A percentile compares a stretch with the other conserved stretches of the same genome.
Conservation (phyloP, 2,888 invertebrate species). For the Rhorus exstirpatorius region DNA sequence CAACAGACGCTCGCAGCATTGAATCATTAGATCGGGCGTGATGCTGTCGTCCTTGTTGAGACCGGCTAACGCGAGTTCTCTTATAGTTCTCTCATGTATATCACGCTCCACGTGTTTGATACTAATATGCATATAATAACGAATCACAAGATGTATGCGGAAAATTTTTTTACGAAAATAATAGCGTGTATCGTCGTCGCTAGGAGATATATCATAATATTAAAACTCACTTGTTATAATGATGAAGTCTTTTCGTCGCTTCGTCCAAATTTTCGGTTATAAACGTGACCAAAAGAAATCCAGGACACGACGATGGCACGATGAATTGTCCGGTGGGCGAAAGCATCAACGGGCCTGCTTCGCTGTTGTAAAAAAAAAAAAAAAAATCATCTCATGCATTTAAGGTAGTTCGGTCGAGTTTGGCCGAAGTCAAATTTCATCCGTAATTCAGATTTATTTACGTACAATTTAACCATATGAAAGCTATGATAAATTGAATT, state of each 20-base stretch:
- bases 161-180: no score
- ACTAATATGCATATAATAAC: conserved; percentile 84
- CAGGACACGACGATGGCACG: conserved; percentile 96
- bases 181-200: background rate
- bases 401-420: no score
- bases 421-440: no score
- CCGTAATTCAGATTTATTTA: no score
- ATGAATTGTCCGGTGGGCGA: conserved; percentile 98
- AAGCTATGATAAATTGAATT: no score
- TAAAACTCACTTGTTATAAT: conserved; percentile 91
- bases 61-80: conserved; percentile 90
- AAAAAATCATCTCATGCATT: no score
- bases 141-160: conserved; percentile 6
- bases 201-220: background rate
- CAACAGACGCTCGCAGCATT: conserved; percentile 92
- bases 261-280: conserved; percentile 92
- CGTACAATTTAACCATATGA: no score
- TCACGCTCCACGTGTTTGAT: conserved; percentile 94
- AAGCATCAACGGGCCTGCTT: conserved; percentile 97
- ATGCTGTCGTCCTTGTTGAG: conserved; percentile 96
- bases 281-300: conserved; percentile 94
- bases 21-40: conserved; percentile 95
- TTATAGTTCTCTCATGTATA: conserved; percentile 89
- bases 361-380: conserved; percentile 88
- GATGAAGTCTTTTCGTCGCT: conserved; percentile 91